Percentiles rank a stretch among this genome's conserved stretches.
Conservation (phyloP, 1,140 invertebrate species). For the Pseudomyrmex cubaensis region DNA sequence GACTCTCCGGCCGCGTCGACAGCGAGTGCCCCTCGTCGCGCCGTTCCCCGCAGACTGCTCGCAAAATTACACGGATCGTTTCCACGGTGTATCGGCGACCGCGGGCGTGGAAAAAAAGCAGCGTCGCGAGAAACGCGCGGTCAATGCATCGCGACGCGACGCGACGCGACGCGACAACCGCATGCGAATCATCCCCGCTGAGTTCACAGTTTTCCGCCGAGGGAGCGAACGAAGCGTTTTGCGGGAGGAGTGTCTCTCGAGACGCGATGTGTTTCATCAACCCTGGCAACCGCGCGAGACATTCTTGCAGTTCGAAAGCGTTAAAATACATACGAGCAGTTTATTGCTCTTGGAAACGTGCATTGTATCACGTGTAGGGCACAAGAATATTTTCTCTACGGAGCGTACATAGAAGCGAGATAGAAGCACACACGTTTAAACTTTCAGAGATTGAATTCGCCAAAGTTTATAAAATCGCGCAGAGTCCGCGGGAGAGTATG, state of each 20-base stretch:
- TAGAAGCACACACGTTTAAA: conserved; percentile 23
- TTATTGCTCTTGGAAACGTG: too few species aligned
- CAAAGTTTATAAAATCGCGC: conserved; percentile 55
- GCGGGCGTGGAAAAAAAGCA: not conserved
- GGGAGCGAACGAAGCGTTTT: not conserved
- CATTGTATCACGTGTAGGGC: not conserved
- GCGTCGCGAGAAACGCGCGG: not conserved
- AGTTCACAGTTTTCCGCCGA: not conserved
- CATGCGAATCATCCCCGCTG: not conserved
- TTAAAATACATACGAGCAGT: not conserved
- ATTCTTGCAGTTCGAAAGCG: not conserved
- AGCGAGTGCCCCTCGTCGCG: conserved; percentile 30
- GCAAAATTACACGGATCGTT: conserved; percentile 77
- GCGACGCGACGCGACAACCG: not conserved
- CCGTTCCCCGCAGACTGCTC: conserved; percentile 62
- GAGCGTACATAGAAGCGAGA: not conserved
- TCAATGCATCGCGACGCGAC: conserved; percentile 22
- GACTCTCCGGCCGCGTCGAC: conserved; percentile 67
- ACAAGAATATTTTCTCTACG: conserved; percentile 18
- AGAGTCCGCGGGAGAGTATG: not conserved
- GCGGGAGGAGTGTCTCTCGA: not conserved
- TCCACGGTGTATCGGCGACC: conserved; percentile 61
- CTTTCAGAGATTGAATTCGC: conserved; percentile 53
- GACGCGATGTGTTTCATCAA: not conserved
- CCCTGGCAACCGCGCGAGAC: not conserved